Base-by-base conservation (phyloP, 64 coral and sea anemone genomes). In the Pocillopora damicornis region DNA sequence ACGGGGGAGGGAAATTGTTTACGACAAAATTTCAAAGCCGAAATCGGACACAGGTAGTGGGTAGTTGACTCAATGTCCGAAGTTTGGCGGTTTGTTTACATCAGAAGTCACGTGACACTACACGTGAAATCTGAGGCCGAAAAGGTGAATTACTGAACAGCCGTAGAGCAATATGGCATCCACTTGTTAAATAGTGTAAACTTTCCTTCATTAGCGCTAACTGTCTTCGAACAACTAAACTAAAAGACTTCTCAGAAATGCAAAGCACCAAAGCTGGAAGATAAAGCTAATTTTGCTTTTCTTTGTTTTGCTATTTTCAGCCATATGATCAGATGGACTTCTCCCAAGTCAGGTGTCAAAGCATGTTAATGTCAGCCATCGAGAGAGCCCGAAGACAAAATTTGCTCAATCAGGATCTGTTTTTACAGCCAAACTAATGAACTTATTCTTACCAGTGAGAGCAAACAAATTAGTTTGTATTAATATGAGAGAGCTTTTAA, bases 251-350 rank as follows among this genome's bases (percentile, higher is more conserved):
- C 66, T 11, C 66, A 16, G 16, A 69, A 12, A 10, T n/a, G 16
- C 34, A 58, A 77, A 18, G 15, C 13, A 77, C 45, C 17, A 77
- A 37, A 77, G 22, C 9, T 57, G 4, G 57, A 58, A 60, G 5
- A 7, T 11, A 10, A 71, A 5, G 22, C n/a, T 71, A 9, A 71
- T 25, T 71, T 20, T 63, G 16, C 11, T 71, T 71, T 20, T 18
- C n/a, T 83, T 63, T 23, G 0, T 69, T 86, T 76, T 75, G 60
- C 58, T 72, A 79, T 64, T 51, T 79, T 16, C 80, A 98, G 95
- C 95, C 95, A 23, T 98, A 98, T 63, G 95, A 98, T 58, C 95
- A 98, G 84, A 98, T 98, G 95, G 89, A 91, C 79, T 86, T 98
- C 78, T 88, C 91, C 9, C 95, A 98, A 79, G 89, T 98, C 56